Evolutionary conservation across 2,797 vertebrate genomes (phyloP), one percentile per base, ranked within the genome.

Genomic region (Halcyon smyrnensis): DNA sequence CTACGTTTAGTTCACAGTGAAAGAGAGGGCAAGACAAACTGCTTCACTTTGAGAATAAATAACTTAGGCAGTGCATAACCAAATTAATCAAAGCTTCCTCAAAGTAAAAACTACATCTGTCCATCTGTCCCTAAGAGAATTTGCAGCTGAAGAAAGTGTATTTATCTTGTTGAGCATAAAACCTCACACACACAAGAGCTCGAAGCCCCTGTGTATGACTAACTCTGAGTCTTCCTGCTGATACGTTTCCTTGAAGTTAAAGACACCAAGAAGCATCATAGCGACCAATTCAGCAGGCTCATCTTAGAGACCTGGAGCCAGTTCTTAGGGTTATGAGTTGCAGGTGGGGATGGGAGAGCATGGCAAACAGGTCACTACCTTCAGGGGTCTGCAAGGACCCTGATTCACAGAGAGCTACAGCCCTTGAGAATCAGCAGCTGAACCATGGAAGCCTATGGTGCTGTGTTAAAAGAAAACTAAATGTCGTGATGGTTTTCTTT

Each of bases 281-380:
- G 14, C 80, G 59, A 56, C 28, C 37, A 71, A 32, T 32, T 39
- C 46, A 62, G 11, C 34, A 59, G 41, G 28, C 37, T 89, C 54
- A 62, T 18, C 15, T 68, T 64, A 41, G 36, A 60, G 28, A 88
- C 2, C 10, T 81, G 60, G 12, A 93, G n/a, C 11, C 25, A 64
- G 57, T 30, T 60, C 43, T 51, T 12, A 59, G n/a, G 3, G 28
- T 7, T 81, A 20, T 23, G 43, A 70, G 48, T 46, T 18, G 46
- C 48, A 27, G 11, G 11, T 0, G 1, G 43, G 16, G 7, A 7
- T 2, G 16, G 13, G 8, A 80, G 25, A 90, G 6, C 45, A 23
- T 1, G 9, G 25, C 2, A 37, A 64, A 53, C 18, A 19, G 11
- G 41, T n/a, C 41, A 25, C 1, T 23, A 3, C 25, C 32, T 65